Evolutionary conservation across 2,113 vertebrate genomes (phyloP), one percentile per base, ranked within the genome.

Genomic region (Burhinus bistriatus): DNA sequence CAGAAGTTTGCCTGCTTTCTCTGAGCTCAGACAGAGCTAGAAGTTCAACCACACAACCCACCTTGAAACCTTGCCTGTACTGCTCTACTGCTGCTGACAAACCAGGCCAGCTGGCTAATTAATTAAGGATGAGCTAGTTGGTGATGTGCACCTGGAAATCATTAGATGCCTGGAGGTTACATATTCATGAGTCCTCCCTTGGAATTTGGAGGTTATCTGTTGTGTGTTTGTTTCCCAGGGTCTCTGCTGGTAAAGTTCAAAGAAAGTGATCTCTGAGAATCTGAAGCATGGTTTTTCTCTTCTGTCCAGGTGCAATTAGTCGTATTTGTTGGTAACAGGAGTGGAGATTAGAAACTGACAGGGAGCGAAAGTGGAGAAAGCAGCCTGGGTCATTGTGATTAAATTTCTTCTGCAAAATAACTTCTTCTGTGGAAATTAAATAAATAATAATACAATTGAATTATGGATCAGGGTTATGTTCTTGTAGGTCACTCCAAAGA

Each of bases 141-240:
- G 32, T 96, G 73, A 94, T 93, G 68, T 71, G 92, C 89, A 96
- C 88, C 78, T 96, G 92, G 82, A 98, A 91, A 83, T 83, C n/a
- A 89, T 94, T 95, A 97, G 26, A 47, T 92, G 27, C 45, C 64
- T 73, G 68, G 36, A 72, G 32, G 90, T 94, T 97, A 76, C 62
- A 40, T 90, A 55, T 86, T 87, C 72, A 68, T 93, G 81, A 96
- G 58, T 57, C 52, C 42, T 86, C 34, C 38, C 8, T 9, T 87
- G 17, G 49, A 90, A 91, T 62, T 77, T 83, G 27, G 62, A 83
- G 27, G 14, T 86, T 93, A 29, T 79, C 4, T 95, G 38, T 90
- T 87, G 32, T 89, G 5, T 57, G 8, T 73, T 89, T 96, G 10
- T 89, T 83, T 85, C 30, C 6, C 45, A 82, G 30, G 9, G 14